A percentile compares a stretch with the other conserved stretches of the same genome.
Evolutionary conservation across 2,113 vertebrate species (phyloP).

Genomic region (Toxostoma redivivum): DNA sequence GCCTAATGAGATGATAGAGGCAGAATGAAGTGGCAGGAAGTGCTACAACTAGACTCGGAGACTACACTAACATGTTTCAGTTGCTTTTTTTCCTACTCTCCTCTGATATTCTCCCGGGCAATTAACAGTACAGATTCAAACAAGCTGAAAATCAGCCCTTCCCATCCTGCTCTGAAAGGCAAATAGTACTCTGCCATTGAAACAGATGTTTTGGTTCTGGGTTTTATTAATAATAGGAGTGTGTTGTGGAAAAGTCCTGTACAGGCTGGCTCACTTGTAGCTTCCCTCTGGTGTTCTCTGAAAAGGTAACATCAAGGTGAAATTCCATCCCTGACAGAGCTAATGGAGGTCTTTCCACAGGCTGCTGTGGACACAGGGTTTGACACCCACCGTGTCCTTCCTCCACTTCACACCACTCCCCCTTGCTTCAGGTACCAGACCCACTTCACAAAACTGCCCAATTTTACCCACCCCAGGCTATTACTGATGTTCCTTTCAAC

Average conservation of each 20-base stretch:
- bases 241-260: not conserved
- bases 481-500: not conserved
- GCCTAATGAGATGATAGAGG: not conserved
- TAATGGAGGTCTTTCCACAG: not conserved
- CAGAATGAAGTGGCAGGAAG: not conserved
- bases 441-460: not conserved
- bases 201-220: not conserved
- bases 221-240: not conserved
- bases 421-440: not conserved
- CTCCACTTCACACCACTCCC: not conserved
- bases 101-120: not conserved
- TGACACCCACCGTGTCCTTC: not conserved
- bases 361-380: not conserved
- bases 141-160: not conserved
- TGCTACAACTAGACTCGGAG: not conserved
- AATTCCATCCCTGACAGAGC: not conserved
- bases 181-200: not conserved
- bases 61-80: not conserved
- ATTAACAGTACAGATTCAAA: not conserved
- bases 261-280: not conserved
- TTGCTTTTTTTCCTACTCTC: not conserved
- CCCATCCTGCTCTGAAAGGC: not conserved
- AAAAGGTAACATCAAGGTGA: rapidly evolving
- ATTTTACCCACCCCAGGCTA: not conserved
- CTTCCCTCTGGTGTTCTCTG: not conserved